A percentile compares a stretch with the other conserved stretches of the same genome.
phyloP scores from a whole-genome alignment of 1,140 invertebrate genomes.

The Aphidius ervi region DNA sequence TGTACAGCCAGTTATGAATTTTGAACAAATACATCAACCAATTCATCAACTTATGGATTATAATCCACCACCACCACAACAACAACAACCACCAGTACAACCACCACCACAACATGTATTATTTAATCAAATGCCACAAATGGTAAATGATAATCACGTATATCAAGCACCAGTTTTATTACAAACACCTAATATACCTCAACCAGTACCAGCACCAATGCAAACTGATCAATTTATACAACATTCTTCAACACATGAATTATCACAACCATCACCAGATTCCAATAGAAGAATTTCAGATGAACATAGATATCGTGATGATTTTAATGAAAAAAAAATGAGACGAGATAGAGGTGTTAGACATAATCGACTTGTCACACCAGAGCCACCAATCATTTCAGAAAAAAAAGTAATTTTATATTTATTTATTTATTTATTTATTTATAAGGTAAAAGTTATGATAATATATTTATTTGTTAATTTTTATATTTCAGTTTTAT shows the following conservation, averaged over 20 bases:
- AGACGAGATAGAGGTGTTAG: constrained; percentile 16
- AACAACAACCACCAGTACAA: background rate
- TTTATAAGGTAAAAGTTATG: constrained; percentile 5
- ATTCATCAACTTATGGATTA: constrained; percentile 28
- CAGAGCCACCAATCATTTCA: constrained; percentile 51
- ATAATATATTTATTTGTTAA: constrained; percentile 11
- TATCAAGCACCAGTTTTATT: background rate
- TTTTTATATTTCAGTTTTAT: constrained; percentile 40
- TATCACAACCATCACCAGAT: background rate
- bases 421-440: background rate
- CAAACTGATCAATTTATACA: background rate
- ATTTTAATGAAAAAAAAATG: too few species aligned
- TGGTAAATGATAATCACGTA: background rate
- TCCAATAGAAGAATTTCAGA: background rate
- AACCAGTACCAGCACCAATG: constrained; percentile 15
- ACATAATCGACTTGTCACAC: constrained; percentile 47
- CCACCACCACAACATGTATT: constrained; percentile 8
- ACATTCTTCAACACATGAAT: background rate
- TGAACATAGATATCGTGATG: constrained; percentile 2
- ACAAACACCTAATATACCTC: background rate
- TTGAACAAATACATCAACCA: constrained; percentile 31
- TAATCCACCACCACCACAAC: constrained; percentile 26
- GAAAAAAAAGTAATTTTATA: constrained; percentile 46
- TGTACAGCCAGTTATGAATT: constrained; percentile 32
- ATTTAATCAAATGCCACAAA: background rate